phyloP scores from a whole-genome alignment of 2,797 vertebrate genomes.

The Thalassophryne amazonica region DNA sequence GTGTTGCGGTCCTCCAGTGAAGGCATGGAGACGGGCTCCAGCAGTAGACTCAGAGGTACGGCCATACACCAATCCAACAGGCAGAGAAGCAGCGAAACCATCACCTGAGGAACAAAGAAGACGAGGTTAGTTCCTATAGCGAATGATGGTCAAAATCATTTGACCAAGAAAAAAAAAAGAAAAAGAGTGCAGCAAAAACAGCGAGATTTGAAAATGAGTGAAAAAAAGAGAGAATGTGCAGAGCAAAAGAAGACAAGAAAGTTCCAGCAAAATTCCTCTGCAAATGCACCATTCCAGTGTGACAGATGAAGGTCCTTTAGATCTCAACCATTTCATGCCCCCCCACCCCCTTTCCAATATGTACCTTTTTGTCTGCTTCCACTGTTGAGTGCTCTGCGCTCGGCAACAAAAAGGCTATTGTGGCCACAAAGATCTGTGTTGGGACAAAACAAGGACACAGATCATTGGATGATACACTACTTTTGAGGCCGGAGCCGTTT shows the following conservation, averaged over 20 bases:
- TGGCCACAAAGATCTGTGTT: conserved; percentile 94
- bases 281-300: conserved; percentile 60
- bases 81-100: conserved; percentile 94
- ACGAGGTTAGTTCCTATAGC: not conserved
- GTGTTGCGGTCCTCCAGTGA: conserved; percentile 81
- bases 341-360: conserved; percentile 47
- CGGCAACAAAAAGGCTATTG: conserved; percentile 94
- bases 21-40: conserved; percentile 86
- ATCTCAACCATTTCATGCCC: conserved; percentile 54
- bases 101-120: conserved; percentile 77
- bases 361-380: conserved; percentile 97
- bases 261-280: conserved; percentile 65
- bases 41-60: conserved; percentile 84
- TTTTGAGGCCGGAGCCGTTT: conserved; percentile 36
- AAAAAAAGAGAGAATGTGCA: not conserved
- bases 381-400: conserved; percentile 91
- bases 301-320: conserved; percentile 60
- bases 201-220: not conserved
- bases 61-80: conserved; percentile 98
- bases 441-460: conserved; percentile 62
- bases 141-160: not conserved
- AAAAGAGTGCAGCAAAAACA: not conserved
- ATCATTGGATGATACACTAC: conserved; percentile 63
- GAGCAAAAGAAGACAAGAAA: conserved; percentile 19
- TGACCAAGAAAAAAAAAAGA: not conserved